Conservation (phyloP, 2,888 invertebrate genomes). For the Spodoptera littoralis region DNA sequence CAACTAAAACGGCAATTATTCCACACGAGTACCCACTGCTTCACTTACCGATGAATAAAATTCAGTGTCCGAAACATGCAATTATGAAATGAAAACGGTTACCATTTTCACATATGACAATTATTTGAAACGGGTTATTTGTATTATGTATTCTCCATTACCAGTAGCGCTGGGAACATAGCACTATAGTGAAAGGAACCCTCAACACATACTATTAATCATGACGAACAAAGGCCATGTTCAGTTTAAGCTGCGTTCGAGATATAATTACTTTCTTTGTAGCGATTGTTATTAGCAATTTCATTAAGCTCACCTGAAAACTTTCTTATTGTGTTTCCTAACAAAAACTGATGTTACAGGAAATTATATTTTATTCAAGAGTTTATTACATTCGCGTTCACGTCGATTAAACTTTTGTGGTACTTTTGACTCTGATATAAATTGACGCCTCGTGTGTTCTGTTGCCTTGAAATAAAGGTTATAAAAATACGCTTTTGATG, state of each 20-base stretch:
- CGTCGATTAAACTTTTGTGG: constrained; percentile 12
- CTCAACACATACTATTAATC: constrained; percentile 65
- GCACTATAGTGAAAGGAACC: constrained; percentile 60
- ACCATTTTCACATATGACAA: constrained; percentile 47
- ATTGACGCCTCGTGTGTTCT: not conserved
- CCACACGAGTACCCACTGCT: constrained; percentile 11
- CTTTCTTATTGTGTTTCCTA: constrained; percentile 43
- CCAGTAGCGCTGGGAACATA: constrained; percentile 52
- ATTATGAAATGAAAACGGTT: constrained; percentile 30
- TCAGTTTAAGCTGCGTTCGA: constrained; percentile 64
- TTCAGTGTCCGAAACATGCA: constrained; percentile 26
- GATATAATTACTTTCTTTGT: constrained; percentile 66
- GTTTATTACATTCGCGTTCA: constrained; percentile 32
- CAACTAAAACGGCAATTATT: constrained; percentile 44
- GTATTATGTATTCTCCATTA: constrained; percentile 63
- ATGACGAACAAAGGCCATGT: constrained; percentile 61
- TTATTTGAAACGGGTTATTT: constrained; percentile 58
- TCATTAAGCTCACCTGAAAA: constrained; percentile 45
- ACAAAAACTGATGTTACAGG: constrained; percentile 50
- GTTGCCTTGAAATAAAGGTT: not conserved
- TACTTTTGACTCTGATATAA: constrained; percentile 10
- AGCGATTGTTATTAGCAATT: constrained; percentile 52
- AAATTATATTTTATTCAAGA: constrained; percentile 50
- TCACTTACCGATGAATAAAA: constrained; percentile 27
- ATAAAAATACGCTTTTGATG: not conserved